A percentile compares a stretch with the other conserved stretches of the same genome.
These are phyloP conservation scores for Capreolus pygargus DNA, from an alignment of 2,113 vertebrate genomes.

Conservation along the genomic window DNA sequence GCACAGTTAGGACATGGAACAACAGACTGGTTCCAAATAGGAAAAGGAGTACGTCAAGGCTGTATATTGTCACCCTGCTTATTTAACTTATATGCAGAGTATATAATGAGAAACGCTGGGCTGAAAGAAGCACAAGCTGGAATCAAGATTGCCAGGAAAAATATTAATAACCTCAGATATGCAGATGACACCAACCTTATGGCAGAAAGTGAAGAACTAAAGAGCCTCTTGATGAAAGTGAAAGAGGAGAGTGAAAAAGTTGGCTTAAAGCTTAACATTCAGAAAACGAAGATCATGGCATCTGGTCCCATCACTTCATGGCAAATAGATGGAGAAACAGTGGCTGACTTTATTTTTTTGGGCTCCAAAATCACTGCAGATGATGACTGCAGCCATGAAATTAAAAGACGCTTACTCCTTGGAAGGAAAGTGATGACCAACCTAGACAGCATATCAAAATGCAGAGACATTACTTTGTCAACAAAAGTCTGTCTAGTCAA, in stretches of 20 bases:
- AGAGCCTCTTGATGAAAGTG: background rate
- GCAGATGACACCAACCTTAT: no score
- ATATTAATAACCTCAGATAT: background rate
- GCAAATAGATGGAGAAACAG: background rate
- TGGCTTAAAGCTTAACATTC: background rate
- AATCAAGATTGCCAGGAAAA: background rate
- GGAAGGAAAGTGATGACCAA: background rate
- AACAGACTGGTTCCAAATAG: background rate
- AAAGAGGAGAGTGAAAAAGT: background rate
- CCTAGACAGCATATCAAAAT: background rate
- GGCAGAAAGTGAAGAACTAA: background rate
- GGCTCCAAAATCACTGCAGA: background rate
- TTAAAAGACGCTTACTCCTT: background rate
- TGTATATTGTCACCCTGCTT: background rate
- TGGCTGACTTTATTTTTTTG: fast-evolving
- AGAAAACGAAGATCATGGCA: background rate
- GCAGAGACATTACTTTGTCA: background rate
- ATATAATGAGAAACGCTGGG: background rate
- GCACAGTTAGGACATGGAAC: background rate
- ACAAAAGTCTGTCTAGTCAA: background rate
- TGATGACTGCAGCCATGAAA: background rate
- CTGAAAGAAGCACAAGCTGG: background rate
- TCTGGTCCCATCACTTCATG: background rate
- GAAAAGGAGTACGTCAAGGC: background rate
- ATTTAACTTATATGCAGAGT: background rate